These are phyloP conservation scores for Cololabis saira DNA, from an alignment of 2,113 vertebrate species.

Conservation along the genomic window DNA sequence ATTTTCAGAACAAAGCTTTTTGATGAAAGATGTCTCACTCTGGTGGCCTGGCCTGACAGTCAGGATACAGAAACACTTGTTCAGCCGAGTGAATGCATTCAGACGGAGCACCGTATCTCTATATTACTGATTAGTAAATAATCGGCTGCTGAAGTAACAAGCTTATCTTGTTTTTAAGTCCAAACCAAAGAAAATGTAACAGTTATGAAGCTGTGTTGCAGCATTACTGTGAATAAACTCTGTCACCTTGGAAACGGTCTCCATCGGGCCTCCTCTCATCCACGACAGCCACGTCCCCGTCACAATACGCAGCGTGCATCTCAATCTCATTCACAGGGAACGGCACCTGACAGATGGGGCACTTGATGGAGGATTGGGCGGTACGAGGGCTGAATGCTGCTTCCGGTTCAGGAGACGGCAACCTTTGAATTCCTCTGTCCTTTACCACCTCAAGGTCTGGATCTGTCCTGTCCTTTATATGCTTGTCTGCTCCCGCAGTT, in stretches of 20 bases:
- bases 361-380: constrained; percentile 66
- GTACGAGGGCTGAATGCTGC: background rate
- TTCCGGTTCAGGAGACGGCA: constrained; percentile 15
- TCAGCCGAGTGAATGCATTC: too few relatives aligned
- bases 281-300: constrained; percentile 59
- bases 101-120: too few relatives aligned
- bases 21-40: too few relatives aligned
- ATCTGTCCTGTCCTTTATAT: background rate
- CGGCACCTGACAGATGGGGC: constrained; percentile 86
- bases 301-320: constrained; percentile 91
- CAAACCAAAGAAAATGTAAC: too few relatives aligned
- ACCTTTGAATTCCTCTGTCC: background rate
- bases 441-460: constrained; percentile 32
- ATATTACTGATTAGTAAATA: too few relatives aligned
- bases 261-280: background rate
- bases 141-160: too few relatives aligned
- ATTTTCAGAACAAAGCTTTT: too few relatives aligned
- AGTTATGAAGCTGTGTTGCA: background rate
- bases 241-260: constrained; percentile 10
- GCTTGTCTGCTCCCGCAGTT: background rate
- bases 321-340: constrained; percentile 85
- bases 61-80: too few relatives aligned
- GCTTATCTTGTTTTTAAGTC: too few relatives aligned
- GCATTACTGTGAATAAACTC: background rate
- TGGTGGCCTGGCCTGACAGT: too few relatives aligned